phyloP scores from a whole-genome alignment of 2,797 vertebrate genomes.

The Molothrus aeneus region DNA sequence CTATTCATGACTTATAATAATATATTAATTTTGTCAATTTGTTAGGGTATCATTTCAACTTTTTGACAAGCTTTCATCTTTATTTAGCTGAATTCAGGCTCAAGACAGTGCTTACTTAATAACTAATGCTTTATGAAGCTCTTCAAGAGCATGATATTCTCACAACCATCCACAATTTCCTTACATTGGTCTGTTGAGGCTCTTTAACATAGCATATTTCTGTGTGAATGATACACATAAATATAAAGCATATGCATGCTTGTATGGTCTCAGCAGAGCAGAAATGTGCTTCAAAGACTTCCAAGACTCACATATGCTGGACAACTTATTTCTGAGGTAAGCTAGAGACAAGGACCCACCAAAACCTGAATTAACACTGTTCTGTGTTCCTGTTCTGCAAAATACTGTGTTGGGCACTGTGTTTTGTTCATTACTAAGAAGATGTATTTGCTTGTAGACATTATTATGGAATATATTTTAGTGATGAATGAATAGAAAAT shows the following conservation, averaged over 20 bases:
- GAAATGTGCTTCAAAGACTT: constrained; percentile 17
- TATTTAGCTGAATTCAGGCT: constrained; percentile 70
- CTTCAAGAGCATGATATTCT: constrained; percentile 40
- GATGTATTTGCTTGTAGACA: not conserved
- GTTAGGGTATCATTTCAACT: constrained; percentile 74
- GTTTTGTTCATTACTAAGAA: not conserved
- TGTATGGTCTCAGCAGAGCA: constrained; percentile 3
- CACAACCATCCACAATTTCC: constrained; percentile 19
- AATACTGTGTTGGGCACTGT: not conserved
- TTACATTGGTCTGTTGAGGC: not conserved
- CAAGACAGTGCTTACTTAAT: constrained; percentile 57
- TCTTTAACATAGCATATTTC: constrained; percentile 50
- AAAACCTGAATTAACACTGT: not conserved
- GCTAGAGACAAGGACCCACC: constrained; percentile 10
- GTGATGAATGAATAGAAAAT: not conserved
- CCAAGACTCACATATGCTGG: not conserved
- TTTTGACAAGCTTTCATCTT: constrained; percentile 81
- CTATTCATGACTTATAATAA: constrained; percentile 73
- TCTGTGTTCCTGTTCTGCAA: not conserved
- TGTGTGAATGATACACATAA: not conserved
- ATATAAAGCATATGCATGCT: not conserved
- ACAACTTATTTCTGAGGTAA: constrained; percentile 65
- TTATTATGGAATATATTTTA: not conserved
- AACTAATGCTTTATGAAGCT: constrained; percentile 63
- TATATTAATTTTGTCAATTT: constrained; percentile 84